Base-by-base conservation (phyloP, 2,888 invertebrate species). In the Luperina nickerlii region DNA sequence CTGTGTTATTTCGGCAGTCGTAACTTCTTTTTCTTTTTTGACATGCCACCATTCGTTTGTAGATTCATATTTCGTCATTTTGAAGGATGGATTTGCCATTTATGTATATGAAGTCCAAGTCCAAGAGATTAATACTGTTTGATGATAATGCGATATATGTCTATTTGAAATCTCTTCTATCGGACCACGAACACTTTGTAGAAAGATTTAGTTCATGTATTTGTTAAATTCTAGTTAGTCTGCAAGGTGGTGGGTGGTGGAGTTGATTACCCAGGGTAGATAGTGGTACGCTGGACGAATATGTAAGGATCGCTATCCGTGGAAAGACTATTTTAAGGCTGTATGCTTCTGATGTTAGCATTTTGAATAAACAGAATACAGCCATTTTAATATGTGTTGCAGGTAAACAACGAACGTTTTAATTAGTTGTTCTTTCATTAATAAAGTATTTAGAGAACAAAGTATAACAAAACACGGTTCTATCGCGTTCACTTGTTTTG, bases 401-500 rank as follows among this genome's bases (percentile, higher is more conserved):
- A 18, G 20, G 38, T 57, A 71, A 71, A 70, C 13, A 57, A 2
- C 20, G 11, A 48, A 67, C 15, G 48, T 80, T 73, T 80, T 79
- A 60, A 42, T 69, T 75, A 32, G 42, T n/a, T 45, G 63, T 20
- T 70, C 42, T 68, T 42, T 54, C 42, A 48, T 74, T 57, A 68
- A 32, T 48, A 11, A 63, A 75, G 8, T 82, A 66, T 76, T 67
- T 54, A 18, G 9, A 66, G 27, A 67, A 54, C 70, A 66, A 76
- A 81, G 82, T 51, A 66, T 18, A 66, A 57, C 42, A 66, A 65
- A 48, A 76, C 63, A 65, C 15, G 15, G 42, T 27, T 60, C n/a
- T 78, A 32, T n/a, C 0, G 45, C 51, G 15, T 62, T 38, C 60
- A 45, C 42, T 51, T 60, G 27, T 63, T 63, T 65, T 65, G 13